phyloP scores from a whole-genome alignment of 2,888 invertebrate species.

The Folsomia candida region DNA sequence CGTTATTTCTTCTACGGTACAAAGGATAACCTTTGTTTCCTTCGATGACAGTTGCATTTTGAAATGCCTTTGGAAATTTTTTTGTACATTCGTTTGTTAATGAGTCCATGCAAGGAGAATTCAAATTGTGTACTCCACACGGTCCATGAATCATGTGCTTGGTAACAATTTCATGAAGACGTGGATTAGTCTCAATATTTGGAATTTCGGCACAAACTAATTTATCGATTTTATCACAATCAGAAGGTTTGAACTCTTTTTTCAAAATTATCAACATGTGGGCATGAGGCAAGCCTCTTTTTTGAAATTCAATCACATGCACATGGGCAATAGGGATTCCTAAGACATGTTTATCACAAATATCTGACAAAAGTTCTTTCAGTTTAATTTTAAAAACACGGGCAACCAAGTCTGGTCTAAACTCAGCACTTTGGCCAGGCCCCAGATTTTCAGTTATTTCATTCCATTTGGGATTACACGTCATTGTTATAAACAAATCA shows the following conservation, averaged over 20 bases:
- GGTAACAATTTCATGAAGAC: conserved; percentile 36
- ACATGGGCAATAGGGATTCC: conserved; percentile 35
- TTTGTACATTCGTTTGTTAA: conserved; percentile 54
- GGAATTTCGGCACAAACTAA: no score
- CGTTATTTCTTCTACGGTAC: conserved; percentile 51
- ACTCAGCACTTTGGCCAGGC: conserved; percentile 31
- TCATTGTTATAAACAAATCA: no score
- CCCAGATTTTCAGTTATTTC: conserved; percentile 53
- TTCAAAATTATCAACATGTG: conserved; percentile 44
- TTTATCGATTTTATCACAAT: conserved; percentile 36
- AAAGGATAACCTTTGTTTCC: conserved; percentile 53
- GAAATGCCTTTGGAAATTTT: conserved; percentile 52
- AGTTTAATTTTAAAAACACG: conserved; percentile 53
- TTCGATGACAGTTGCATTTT: conserved; percentile 49
- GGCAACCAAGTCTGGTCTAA: conserved; percentile 54
- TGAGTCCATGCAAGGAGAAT: conserved; percentile 53
- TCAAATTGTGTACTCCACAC: conserved; percentile 50
- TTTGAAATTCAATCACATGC: conserved; percentile 52
- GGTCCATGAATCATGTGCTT: conserved; percentile 52
- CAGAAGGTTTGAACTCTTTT: conserved; percentile 28
- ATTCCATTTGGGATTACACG: conserved; percentile 55
- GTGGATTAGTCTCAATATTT: conserved; percentile 29
- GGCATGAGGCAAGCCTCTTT: conserved; percentile 46
- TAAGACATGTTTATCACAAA: conserved; percentile 40
- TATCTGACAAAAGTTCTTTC: conserved; percentile 48